Evolutionary conservation across 2,888 invertebrate species (phyloP), one percentile per base, ranked within the genome.

Genomic region (Yponomeuta plumbellus): DNA sequence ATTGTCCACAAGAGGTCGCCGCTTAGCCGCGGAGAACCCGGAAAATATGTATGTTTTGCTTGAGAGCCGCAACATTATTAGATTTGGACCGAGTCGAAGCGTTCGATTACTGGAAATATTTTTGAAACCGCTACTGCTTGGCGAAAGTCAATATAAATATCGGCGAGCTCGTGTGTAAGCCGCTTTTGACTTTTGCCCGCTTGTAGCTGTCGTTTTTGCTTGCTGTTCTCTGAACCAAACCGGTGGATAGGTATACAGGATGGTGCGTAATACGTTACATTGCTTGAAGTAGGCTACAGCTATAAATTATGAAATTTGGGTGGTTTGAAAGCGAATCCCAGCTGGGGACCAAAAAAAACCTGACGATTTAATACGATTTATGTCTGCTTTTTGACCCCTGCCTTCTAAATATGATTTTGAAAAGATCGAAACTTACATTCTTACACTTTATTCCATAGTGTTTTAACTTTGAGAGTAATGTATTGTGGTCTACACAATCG

Each of bases 1-100:
- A 90, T 89, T 86, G 88, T 87, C 86, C 86, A 80, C 80, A 75
- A 78, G 83, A 85, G 85, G 83, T 86, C 84, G 82, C 79, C 58
- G 21, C n/a, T 21, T 44, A 22, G 59, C 22, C 20, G 13, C 13
- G 20, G 68, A 69, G 73, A 75, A 74, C 76, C 73, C 75, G 75
- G 79, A 75, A 81, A 85, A 87, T 86, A 84, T 84, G 80, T 79
- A 76, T 84, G 84, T 83, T 86, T 84, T 83, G 82, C 80, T 76
- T 80, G 73, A 76, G 72, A 74, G 76, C 73, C 69, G 71, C 76
- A 72, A 75, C 77, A 77, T 83, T 86, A 86, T 88, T 86, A 86
- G 79, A 85, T 85, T 80, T 13, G 61, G 26, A 20, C 61, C 20
- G 39, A 20, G 22, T 65, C 65, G 59, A 66, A 40, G 67, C 66